phyloP scores from a whole-genome alignment of 2,888 invertebrate species.

The Chorisops tibialis region DNA sequence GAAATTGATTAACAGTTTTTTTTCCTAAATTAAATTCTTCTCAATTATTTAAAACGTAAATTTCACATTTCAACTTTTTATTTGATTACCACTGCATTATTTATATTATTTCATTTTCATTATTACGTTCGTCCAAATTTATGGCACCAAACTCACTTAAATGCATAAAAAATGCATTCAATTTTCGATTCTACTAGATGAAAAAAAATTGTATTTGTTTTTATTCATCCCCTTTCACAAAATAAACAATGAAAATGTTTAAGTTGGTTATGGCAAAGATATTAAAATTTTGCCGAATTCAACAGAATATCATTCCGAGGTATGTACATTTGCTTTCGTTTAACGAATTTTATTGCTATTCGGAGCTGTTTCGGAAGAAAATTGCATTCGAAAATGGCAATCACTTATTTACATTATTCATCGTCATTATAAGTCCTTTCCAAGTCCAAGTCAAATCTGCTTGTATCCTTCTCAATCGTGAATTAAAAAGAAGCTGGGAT shows the following conservation, averaged over 20 bases:
- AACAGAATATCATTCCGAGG: background rate
- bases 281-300: background rate
- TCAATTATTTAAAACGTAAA: no score
- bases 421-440: no score
- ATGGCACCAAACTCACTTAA: no score
- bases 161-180: constrained; percentile 10
- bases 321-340: background rate
- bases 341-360: background rate
- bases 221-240: background rate
- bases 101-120: no score
- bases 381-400: constrained; percentile 15
- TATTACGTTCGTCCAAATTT: no score
- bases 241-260: background rate
- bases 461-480: no score
- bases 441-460: no score
- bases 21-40: no score
- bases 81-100: no score
- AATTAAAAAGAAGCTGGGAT: no score
- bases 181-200: background rate
- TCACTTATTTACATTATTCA: constrained; percentile 21
- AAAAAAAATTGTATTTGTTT: background rate
- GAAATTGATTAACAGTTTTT: no score
- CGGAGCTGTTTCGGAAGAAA: background rate
- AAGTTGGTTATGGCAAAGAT: background rate
- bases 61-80: no score